Evolutionary conservation across 2,113 vertebrate genomes (phyloP).

Genomic region (Callospermophilus lateralis): DNA sequence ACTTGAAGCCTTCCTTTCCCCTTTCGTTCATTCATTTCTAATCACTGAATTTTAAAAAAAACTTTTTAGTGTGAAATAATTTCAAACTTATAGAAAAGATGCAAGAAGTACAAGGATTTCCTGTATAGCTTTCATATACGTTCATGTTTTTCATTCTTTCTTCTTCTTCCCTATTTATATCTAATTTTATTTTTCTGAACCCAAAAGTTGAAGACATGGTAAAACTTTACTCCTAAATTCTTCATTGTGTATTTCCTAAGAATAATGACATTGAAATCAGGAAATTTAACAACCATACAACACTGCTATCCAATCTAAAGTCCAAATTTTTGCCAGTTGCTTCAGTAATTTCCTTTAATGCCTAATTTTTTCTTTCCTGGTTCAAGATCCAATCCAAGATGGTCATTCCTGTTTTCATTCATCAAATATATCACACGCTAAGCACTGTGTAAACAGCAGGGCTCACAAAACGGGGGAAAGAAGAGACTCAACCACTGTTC

Average conservation of each 20-base stretch:
- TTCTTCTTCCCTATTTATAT: not conserved
- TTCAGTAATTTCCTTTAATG: not conserved
- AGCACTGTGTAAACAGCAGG: not conserved
- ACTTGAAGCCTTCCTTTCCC: not conserved
- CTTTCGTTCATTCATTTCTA: not conserved
- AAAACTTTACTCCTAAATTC: not conserved
- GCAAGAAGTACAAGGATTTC: not conserved
- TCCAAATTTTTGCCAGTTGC: not conserved
- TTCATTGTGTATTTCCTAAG: not conserved
- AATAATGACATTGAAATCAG: not conserved
- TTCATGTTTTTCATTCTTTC: not conserved
- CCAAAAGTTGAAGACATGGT: not conserved
- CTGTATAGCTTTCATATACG: not conserved
- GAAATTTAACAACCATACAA: not conserved
- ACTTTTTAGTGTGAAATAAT: not conserved
- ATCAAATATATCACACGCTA: not conserved
- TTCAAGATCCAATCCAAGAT: not conserved
- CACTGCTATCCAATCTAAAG: not conserved
- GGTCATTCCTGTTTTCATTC: not conserved
- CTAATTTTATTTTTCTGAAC: conserved; percentile 17
- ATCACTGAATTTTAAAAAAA: not conserved
- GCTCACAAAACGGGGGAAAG: not conserved
- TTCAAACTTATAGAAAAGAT: conserved; percentile 2
- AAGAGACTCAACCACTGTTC: not conserved
- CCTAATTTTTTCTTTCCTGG: not conserved